phyloP scores from a whole-genome alignment of 2,113 vertebrate genomes.

The Ptilorrhoa leucosticta region DNA sequence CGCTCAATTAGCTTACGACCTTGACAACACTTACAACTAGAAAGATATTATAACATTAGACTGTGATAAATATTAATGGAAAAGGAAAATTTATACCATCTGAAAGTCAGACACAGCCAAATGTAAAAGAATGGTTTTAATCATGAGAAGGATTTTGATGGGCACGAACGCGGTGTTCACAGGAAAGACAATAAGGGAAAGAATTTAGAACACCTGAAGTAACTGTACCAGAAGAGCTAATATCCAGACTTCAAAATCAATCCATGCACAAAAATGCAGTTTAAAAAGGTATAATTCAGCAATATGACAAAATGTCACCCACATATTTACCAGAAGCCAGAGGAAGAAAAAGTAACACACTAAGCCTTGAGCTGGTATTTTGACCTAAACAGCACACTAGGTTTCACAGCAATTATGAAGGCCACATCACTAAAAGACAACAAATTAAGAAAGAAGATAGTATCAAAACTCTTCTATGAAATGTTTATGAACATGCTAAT shows the following conservation, averaged over 20 bases:
- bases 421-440: background rate
- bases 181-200: background rate
- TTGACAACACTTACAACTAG: background rate
- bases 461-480: background rate
- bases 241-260: background rate
- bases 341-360: background rate
- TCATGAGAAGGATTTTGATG: background rate
- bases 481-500: background rate
- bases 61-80: background rate
- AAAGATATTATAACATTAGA: background rate
- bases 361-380: background rate
- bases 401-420: background rate
- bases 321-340: background rate
- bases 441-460: background rate
- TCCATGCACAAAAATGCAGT: background rate
- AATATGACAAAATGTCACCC: background rate
- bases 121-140: background rate
- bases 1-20: background rate
- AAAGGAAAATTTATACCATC: background rate
- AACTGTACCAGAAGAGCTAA: background rate
- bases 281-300: background rate
- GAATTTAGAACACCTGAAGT: background rate
- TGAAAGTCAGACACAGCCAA: background rate
- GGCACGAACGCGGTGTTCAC: background rate
- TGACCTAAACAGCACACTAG: background rate